Conservation (phyloP, 2,888 invertebrate genomes). For the Ephialtes manifestator region DNA sequence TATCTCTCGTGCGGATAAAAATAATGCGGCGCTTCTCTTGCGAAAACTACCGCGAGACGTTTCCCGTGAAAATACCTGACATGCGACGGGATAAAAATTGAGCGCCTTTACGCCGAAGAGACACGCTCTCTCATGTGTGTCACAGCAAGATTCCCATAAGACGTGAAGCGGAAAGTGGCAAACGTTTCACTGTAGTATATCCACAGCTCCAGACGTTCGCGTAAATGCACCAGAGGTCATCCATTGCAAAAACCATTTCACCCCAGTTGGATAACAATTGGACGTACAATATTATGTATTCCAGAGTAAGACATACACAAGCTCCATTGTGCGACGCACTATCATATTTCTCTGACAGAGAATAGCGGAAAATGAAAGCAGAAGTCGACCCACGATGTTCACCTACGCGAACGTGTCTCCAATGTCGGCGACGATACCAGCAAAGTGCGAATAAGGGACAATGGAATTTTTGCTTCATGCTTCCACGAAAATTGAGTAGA, state of each 20-base stretch:
- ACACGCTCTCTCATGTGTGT: constrained; percentile 14
- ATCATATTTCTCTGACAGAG: neutral
- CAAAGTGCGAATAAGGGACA: neutral
- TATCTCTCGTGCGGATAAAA: neutral
- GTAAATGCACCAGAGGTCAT: constrained; percentile 19
- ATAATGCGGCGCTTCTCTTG: neutral
- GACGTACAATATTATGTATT: constrained; percentile 10
- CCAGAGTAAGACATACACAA: neutral
- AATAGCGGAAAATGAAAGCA: neutral
- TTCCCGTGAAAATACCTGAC: neutral
- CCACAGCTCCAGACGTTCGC: neutral
- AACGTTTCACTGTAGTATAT: neutral
- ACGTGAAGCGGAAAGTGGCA: constrained; percentile 2
- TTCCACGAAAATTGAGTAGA: constrained; percentile 1
- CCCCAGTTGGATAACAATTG: constrained; percentile 23
- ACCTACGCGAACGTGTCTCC: neutral
- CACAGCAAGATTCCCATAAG: neutral
- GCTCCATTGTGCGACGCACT: neutral
- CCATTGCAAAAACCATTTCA: constrained; percentile 11
- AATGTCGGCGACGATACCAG: neutral
- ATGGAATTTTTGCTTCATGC: neutral
- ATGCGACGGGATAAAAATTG: constrained; percentile 12
- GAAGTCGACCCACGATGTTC: neutral
- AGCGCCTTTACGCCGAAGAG: constrained; percentile 3
- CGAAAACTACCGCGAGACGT: neutral